phyloP scores from a whole-genome alignment of 2,888 invertebrate species.

The Lasius fuliginosus region DNA sequence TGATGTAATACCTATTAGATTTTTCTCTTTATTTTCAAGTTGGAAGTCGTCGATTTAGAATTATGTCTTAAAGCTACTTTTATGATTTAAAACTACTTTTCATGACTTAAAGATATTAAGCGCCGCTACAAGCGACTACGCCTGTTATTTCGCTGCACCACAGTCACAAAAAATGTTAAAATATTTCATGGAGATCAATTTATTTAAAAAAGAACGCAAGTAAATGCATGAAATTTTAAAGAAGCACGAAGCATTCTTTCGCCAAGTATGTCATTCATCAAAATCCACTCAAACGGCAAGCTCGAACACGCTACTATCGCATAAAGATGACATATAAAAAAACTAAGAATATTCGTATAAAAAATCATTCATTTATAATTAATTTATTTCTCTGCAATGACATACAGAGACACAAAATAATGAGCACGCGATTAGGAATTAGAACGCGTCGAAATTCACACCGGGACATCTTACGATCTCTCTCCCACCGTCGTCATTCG shows the following conservation, averaged over 20 bases:
- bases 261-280: not conserved
- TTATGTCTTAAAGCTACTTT: not conserved
- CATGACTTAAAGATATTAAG: not conserved
- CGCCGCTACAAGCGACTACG: too few species aligned
- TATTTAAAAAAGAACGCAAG: not conserved
- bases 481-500: slow-evolving; percentile 67
- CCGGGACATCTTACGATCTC: not conserved
- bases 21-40: not conserved
- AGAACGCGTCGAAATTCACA: slow-evolving; percentile 13
- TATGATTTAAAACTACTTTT: not conserved
- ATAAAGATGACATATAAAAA: not conserved
- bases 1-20: not conserved
- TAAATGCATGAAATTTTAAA: not conserved
- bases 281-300: not conserved
- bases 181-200: not conserved
- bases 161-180: not conserved
- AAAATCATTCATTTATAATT: slow-evolving; percentile 4
- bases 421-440: slow-evolving; percentile 39
- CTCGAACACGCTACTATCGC: not conserved
- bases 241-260: not conserved
- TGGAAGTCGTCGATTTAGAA: not conserved
- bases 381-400: not conserved
- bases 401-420: not conserved
- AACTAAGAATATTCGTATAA: not conserved
- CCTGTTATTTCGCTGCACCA: not conserved